Evolutionary conservation across 2,888 invertebrate species (phyloP).

Genomic region (Craniophora ligustri): DNA sequence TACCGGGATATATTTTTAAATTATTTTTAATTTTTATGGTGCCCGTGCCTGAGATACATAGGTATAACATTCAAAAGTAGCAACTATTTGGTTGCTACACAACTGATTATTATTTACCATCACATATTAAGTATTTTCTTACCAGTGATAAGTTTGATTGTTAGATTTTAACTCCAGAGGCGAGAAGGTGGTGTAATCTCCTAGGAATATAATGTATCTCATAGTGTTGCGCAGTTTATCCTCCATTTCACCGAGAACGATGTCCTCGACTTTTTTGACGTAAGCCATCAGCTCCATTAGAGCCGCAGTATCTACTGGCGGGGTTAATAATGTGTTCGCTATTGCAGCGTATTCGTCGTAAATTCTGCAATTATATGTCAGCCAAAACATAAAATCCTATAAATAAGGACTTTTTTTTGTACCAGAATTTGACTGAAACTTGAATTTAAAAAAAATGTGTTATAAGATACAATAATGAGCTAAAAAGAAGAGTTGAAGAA

Average conservation of each 20-base stretch:
- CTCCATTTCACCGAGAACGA: conserved; percentile 92
- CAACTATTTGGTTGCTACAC: no score
- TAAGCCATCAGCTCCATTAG: conserved; percentile 95
- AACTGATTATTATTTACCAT: no score
- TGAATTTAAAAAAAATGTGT: neutral
- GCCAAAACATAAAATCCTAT: neutral
- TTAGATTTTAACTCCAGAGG: conserved; percentile 96
- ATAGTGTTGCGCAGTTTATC: conserved; percentile 91
- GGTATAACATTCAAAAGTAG: no score
- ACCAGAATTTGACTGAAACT: no score
- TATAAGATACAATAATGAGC: no score
- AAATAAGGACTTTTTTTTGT: no score
- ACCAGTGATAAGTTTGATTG: conserved; percentile 96
- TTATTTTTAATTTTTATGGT: no score
- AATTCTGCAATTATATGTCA: conserved; percentile 85
- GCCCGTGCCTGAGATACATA: no score
- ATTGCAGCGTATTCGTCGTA: conserved; percentile 95
- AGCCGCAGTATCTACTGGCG: conserved; percentile 95
- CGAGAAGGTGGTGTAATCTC: conserved; percentile 94
- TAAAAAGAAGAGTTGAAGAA: no score
- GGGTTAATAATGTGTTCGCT: conserved; percentile 92
- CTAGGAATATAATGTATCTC: conserved; percentile 94
- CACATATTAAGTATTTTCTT: conserved; percentile 31
- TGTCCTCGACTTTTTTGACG: conserved; percentile 92
- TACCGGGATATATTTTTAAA: no score